Evolutionary conservation across 2,797 vertebrate species (phyloP), one percentile per base, ranked within the genome.

Genomic region (Petrocephalus schoutedeni): DNA sequence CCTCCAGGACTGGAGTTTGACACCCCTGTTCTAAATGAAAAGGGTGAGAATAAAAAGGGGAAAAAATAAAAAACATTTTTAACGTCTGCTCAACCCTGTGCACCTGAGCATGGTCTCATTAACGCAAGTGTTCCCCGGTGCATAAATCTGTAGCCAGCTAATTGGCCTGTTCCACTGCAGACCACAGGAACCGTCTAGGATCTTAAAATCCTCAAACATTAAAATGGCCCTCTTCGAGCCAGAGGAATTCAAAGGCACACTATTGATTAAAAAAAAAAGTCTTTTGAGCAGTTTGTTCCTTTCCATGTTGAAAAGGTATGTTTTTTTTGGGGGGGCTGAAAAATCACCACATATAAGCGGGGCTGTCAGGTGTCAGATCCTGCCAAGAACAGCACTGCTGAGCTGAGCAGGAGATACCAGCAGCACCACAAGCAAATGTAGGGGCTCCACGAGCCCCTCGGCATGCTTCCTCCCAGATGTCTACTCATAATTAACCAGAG

Each of bases 341-440:
- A 80, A 49, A 80, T 80, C 53, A 56, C 51, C 10, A 32, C 53
- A 57, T 28, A 4, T 57, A 85, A 56, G 23, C 10, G 21, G 12
- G 32, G 53, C 21, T 85, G 21, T 85, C 83, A 57, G 53, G 21
- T 56, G 82, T 54, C 51, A 84, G n/a, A 32, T 85, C 83, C 23
- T 3, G 53, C 83, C 83, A 36, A 19, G 53, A 36, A 19, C 83
- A 4, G 12, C 12, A 54, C 53, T 16, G 23, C 83, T 0, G 2
- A 87, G 86, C 82, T 71, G 86, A 7, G 10, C 16, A 32, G 58
- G 88, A 89, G 89, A 90, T 87, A 86, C 28, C 88, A 90, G 85
- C 85, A 89, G 90, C 67, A 86, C 86, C 87, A 90, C 41, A 90
- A 89, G 71, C 88, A 90, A 90, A 90, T 88, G 89, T 89, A 86